Percentiles rank a stretch among this genome's conserved stretches.
These are phyloP conservation scores for Drosophila tropicalis DNA, from an alignment of 1,140 invertebrate genomes.

Conservation along the genomic window DNA sequence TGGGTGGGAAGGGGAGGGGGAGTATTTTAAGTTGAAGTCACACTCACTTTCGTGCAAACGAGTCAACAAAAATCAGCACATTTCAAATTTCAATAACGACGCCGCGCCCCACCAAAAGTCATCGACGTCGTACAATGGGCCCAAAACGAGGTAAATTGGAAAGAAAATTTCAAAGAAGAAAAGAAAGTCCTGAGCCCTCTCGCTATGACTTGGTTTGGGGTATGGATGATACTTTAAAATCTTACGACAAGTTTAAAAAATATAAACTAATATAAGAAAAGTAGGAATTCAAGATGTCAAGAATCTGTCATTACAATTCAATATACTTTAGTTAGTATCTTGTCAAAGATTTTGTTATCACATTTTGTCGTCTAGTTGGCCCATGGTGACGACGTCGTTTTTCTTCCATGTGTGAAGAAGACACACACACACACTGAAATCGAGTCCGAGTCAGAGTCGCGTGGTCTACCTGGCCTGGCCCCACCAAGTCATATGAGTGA, in stretches of 20 bases:
- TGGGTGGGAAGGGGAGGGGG: neutral
- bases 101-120: neutral
- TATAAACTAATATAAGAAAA: too few relatives aligned
- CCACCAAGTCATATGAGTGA: slow-evolving; percentile 76
- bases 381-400: neutral
- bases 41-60: slow-evolving; percentile 33
- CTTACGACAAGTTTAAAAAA: too few relatives aligned
- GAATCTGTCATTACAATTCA: too few relatives aligned
- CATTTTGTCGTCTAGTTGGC: neutral
- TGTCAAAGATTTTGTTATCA: neutral
- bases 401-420: slow-evolving; percentile 60
- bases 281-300: too few relatives aligned
- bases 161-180: neutral
- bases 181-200: too few relatives aligned
- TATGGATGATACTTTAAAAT: too few relatives aligned
- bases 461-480: slow-evolving; percentile 63
- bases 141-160: neutral
- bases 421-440: too few relatives aligned
- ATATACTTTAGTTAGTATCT: too few relatives aligned
- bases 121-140: neutral
- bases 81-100: slow-evolving; percentile 30
- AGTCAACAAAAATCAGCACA: slow-evolving; percentile 57
- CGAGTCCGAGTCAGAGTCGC: slow-evolving; percentile 43
- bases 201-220: too few relatives aligned
- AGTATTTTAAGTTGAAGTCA: slow-evolving; percentile 39